These are phyloP conservation scores for Zaprionus africanus DNA, from an alignment of 1,140 invertebrate genomes.

Conservation along the genomic window DNA sequence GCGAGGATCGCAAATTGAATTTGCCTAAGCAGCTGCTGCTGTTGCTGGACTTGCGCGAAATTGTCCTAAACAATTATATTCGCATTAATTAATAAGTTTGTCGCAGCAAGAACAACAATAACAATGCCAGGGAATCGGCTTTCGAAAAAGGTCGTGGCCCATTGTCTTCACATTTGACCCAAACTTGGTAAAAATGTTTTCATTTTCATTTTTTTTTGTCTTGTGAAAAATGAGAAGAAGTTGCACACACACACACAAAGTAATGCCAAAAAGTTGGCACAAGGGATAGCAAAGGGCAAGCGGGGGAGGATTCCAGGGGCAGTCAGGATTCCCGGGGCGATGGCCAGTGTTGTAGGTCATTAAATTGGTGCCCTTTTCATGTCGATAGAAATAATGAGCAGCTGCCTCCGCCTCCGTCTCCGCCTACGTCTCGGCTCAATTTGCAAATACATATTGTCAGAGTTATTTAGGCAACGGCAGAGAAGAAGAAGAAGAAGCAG, in stretches of 20 bases:
- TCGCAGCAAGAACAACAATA: constrained; percentile 24
- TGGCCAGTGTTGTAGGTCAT: constrained; percentile 68
- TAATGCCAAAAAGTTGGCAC: constrained; percentile 30
- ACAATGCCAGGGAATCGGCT: constrained; percentile 31
- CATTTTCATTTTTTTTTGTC: constrained; percentile 46
- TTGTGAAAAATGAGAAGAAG: constrained; percentile 52
- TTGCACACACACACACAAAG: constrained; percentile 20
- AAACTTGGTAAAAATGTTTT: constrained; percentile 59
- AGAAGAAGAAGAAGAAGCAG: not conserved
- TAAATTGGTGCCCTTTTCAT: constrained; percentile 62
- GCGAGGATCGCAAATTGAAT: constrained; percentile 70
- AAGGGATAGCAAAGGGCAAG: constrained; percentile 13
- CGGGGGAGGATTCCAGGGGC: not conserved
- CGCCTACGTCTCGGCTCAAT: constrained; percentile 12
- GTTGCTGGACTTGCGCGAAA: not conserved
- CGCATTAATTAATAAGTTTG: constrained; percentile 78
- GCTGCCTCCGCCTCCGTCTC: constrained; percentile 11
- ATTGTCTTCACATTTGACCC: constrained; percentile 67
- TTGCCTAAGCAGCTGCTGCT: constrained; percentile 44
- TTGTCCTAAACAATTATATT: constrained; percentile 67
- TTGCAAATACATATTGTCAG: constrained; percentile 33
- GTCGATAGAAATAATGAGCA: constrained; percentile 73
- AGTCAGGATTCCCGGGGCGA: constrained; percentile 48
- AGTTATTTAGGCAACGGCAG: constrained; percentile 1
- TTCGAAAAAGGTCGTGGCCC: constrained; percentile 51